Evolutionary conservation across 2,888 invertebrate genomes (phyloP), one percentile per base, ranked within the genome.

Genomic region (Phanerotoma sp.): DNA sequence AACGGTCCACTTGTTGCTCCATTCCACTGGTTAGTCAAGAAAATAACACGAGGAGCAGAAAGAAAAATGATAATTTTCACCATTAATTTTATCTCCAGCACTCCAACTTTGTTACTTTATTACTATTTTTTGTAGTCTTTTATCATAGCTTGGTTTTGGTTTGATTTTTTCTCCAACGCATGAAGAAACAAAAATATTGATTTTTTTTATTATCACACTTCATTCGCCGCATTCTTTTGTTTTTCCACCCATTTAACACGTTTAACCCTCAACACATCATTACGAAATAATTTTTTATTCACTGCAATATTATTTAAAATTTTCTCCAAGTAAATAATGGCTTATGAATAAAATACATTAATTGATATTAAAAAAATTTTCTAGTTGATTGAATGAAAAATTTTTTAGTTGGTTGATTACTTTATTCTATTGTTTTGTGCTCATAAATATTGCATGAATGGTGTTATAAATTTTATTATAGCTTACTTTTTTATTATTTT

Each of bases 1-100:
- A 81, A 80, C 56, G 85, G 86, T 18, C 84, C 84, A 1, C 75
- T 85, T 32, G 83, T 85, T 61, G 82, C 80, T 11, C 79, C 81
- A 51, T 77, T 82, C 57, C 86, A 86, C 70, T 86, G 86, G 84
- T 84, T 76, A 72, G 77, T 75, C 53, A 40, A 33, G 47, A 42
- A 40, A 37, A 48, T 18, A n/a, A 22, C 15, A 35, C 13, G 32
- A 32, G 32, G 20, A 30, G 30, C 40, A 13, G 21, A 25, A 46
- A 52, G 47, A 33, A 32, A 22, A 22, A 30, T 32, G 28, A 25
- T 10, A 42, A 15, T 4, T 30, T 30, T 3, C 13, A 32, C 5
- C n/a, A 33, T 9, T 35, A 7, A 10, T 22, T 52, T 16, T 25
- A 21, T 28, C n/a, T 5, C 4, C 47, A 16, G n/a, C n/a, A n/a